A percentile compares a stretch with the other conserved stretches of the same genome.
Evolutionary conservation across 2,888 invertebrate species (phyloP).

Genomic region (Melieria crassipennis): DNA sequence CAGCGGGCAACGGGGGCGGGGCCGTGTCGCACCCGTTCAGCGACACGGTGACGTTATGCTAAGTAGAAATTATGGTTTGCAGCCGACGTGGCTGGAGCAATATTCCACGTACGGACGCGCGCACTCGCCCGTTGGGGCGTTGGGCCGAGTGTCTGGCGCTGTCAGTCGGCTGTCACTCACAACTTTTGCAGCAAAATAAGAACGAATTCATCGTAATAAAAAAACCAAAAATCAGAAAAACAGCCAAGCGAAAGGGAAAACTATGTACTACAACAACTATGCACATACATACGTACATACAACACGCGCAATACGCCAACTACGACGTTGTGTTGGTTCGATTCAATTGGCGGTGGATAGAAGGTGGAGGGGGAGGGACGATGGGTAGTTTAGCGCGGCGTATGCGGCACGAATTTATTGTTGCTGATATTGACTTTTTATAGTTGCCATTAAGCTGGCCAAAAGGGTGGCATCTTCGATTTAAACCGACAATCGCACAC

Average conservation of each 20-base stretch:
- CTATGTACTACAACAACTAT: constrained; percentile 30
- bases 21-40: neutral
- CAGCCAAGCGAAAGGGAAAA: constrained; percentile 36
- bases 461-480: neutral
- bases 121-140: neutral
- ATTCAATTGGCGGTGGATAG: constrained; percentile 28
- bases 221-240: constrained; percentile 26
- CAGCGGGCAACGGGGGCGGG: neutral
- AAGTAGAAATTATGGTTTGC: constrained; percentile 48
- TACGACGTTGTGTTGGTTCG: constrained; percentile 28
- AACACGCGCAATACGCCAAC: constrained; percentile 24
- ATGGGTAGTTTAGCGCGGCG: constrained; percentile 1
- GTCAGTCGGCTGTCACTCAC: neutral
- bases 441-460: constrained; percentile 43
- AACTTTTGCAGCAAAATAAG: constrained; percentile 49
- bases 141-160: neutral
- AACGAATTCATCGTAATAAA: constrained; percentile 53
- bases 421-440: constrained; percentile 60
- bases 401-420: constrained; percentile 52
- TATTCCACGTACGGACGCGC: constrained; percentile 31
- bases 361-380: constrained; percentile 35
- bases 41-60: constrained; percentile 50
- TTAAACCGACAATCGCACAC: neutral
- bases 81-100: constrained; percentile 21
- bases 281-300: too few relatives aligned